Evolutionary conservation across 2,888 invertebrate genomes (phyloP).

Genomic region (Hecatera dysodea): DNA sequence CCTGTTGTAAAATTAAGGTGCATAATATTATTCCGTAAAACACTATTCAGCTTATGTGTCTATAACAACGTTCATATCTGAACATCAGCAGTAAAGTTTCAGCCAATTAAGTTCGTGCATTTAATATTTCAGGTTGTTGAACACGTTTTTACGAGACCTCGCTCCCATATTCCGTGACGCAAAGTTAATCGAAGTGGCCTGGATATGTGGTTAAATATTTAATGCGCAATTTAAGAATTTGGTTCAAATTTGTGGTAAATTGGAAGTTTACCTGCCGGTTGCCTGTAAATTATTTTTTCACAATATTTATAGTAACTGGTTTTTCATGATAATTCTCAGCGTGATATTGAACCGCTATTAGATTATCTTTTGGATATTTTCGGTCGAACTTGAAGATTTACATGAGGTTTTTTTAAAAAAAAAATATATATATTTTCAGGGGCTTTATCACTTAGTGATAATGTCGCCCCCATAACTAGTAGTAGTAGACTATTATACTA

Average conservation of each 20-base stretch:
- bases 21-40: conserved; percentile 19
- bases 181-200: conserved; percentile 52
- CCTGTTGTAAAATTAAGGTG: background rate
- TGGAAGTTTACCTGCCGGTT: background rate
- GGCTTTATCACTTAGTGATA: too few species aligned
- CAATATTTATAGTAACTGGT: too few species aligned
- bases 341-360: too few species aligned
- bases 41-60: conserved; percentile 35
- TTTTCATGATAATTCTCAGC: too few species aligned
- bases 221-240: conserved; percentile 15
- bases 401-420: too few species aligned
- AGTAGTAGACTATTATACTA: too few species aligned
- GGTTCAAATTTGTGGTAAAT: background rate
- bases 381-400: too few species aligned
- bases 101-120: conserved; percentile 60
- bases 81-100: conserved; percentile 62
- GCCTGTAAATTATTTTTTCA: too few species aligned
- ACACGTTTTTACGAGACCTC: conserved; percentile 61
- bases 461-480: too few species aligned
- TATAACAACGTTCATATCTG: conserved; percentile 41
- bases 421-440: too few species aligned
- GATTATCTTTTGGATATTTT: too few species aligned
- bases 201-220: conserved; percentile 37
- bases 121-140: conserved; percentile 64
- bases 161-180: conserved; percentile 37